These are phyloP conservation scores for Myiagra hebetior DNA, from an alignment of 2,113 vertebrate species.

Conservation along the genomic window DNA sequence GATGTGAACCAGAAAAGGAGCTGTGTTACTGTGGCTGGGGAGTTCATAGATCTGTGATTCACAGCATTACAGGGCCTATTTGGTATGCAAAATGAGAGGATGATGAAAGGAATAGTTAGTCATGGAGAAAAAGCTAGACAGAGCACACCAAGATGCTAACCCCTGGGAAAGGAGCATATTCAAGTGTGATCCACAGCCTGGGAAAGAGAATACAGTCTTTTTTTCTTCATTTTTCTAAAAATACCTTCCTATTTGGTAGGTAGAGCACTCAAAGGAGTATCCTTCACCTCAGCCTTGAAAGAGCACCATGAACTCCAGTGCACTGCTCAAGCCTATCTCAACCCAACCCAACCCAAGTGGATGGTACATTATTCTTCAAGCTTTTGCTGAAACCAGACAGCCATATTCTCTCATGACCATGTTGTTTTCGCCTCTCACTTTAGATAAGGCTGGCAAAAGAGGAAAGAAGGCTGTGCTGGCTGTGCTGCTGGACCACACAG, in stretches of 20 bases:
- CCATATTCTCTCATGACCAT: not conserved
- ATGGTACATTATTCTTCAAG: not conserved
- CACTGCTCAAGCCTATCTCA: not conserved
- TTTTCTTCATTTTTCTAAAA: not conserved
- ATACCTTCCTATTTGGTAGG: not conserved
- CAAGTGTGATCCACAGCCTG: not conserved
- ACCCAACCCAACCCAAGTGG: not conserved
- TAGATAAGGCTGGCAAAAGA: not conserved
- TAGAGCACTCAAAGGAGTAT: not conserved
- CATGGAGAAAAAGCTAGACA: constrained; percentile 37
- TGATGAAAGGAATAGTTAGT: constrained; percentile 52
- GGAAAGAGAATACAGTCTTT: not conserved
- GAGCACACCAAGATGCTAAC: not conserved
- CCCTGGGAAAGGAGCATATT: not conserved
- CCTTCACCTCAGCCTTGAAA: not conserved
- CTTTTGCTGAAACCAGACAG: not conserved
- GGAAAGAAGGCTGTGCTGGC: not conserved
- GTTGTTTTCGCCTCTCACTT: not conserved
- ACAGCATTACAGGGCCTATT: constrained; percentile 19
- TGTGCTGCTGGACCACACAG: not conserved
- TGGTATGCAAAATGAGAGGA: constrained; percentile 38
- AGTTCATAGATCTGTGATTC: constrained; percentile 52
- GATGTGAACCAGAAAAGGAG: constrained; percentile 1
- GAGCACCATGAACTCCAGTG: not conserved
- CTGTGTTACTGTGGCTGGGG: constrained; percentile 1